phyloP scores from a whole-genome alignment of 2,888 invertebrate genomes.

The Crossocerus cetratus region DNA sequence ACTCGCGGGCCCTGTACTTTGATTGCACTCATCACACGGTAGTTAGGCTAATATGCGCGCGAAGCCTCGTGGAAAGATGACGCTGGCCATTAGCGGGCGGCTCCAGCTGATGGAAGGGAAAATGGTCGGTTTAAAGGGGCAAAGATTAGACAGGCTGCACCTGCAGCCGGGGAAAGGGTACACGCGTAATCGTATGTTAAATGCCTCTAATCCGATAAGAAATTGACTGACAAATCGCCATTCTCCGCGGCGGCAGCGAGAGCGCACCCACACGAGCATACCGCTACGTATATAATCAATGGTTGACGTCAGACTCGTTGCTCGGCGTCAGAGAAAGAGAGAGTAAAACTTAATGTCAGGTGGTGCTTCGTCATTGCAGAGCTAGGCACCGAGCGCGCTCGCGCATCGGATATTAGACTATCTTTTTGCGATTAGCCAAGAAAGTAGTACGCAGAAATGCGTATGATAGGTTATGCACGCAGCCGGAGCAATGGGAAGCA shows the following conservation, averaged over 20 bases:
- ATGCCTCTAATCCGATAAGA: slow-evolving; percentile 61
- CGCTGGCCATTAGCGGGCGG: slow-evolving; percentile 19
- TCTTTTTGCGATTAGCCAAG: slow-evolving; percentile 37
- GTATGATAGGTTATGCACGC: neutral
- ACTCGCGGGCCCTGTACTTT: too few relatives aligned
- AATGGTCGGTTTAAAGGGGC: slow-evolving; percentile 37
- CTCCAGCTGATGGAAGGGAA: slow-evolving; percentile 37
- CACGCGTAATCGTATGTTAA: slow-evolving; percentile 55
- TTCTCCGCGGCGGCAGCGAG: slow-evolving; percentile 23
- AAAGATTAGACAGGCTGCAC: slow-evolving; percentile 55
- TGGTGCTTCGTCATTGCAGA: slow-evolving; percentile 49
- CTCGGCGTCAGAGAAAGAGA: slow-evolving; percentile 42
- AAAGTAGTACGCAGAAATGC: slow-evolving; percentile 11
- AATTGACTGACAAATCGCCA: slow-evolving; percentile 63
- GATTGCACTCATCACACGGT: neutral
- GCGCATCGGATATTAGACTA: slow-evolving; percentile 29
- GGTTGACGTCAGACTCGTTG: slow-evolving; percentile 26
- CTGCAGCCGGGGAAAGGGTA: slow-evolving; percentile 41
- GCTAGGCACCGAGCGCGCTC: slow-evolving; percentile 23
- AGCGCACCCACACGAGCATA: slow-evolving; percentile 41
- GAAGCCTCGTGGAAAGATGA: slow-evolving; percentile 11
- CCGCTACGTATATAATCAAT: slow-evolving; percentile 21
- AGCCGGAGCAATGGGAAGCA: neutral
- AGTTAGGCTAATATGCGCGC: slow-evolving; percentile 24
- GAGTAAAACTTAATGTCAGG: slow-evolving; percentile 60